These are phyloP conservation scores for Prunella himalayana DNA, from an alignment of 2,113 vertebrate genomes.

Conservation along the genomic window DNA sequence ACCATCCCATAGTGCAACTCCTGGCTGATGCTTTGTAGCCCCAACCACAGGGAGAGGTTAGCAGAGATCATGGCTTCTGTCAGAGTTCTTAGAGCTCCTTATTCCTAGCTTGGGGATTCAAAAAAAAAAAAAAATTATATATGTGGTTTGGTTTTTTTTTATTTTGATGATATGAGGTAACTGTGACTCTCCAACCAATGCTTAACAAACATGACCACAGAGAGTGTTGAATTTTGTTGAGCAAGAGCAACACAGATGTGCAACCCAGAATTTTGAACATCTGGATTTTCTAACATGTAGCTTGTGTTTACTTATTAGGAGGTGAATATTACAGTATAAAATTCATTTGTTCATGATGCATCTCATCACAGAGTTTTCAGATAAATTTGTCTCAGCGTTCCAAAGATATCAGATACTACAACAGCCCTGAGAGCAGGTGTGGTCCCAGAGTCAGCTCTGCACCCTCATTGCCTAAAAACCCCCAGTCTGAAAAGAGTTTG, in stretches of 20 bases:
- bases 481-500: neutral
- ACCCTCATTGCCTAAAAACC: neutral
- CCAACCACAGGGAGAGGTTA: fast-evolving
- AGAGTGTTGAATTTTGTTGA: neutral
- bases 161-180: neutral
- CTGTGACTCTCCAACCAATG: neutral
- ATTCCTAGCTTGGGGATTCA: neutral
- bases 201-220: neutral
- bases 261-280: neutral
- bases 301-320: neutral
- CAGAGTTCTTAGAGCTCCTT: neutral
- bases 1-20: neutral
- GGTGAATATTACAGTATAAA: neutral
- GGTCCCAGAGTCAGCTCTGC: neutral
- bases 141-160: neutral
- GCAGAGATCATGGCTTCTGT: neutral
- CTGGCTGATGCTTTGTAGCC: neutral
- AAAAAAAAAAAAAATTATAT: neutral
- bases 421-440: neutral
- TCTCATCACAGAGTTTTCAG: neutral
- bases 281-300: neutral
- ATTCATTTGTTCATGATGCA: neutral
- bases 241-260: neutral
- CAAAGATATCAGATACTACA: neutral
- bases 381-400: neutral